A percentile compares a stretch with the other conserved stretches of the same genome.
phyloP scores from a whole-genome alignment of 2,888 invertebrate species.

The Apamea anceps region DNA sequence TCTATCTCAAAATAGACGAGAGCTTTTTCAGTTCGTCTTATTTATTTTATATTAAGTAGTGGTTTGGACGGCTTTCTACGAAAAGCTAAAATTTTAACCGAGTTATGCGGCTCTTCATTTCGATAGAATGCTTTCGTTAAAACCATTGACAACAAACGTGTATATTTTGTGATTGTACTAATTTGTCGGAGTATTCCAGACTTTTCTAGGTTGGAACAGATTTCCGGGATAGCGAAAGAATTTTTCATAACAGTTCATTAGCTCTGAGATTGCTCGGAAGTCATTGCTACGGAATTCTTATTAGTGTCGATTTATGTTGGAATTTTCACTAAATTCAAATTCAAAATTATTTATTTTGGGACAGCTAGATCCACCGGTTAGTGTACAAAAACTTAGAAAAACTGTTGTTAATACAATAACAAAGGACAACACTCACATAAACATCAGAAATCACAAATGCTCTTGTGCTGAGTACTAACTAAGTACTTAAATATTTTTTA shows the following conservation, averaged over 20 bases:
- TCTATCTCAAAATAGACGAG: conserved; percentile 73
- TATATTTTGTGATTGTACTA: conserved; percentile 37
- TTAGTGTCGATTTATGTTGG: conserved; percentile 15
- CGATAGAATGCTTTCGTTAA: conserved; percentile 41
- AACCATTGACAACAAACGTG: conserved; percentile 33
- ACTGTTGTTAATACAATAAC: too few species aligned
- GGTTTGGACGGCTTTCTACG: conserved; percentile 56
- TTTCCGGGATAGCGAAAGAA: conserved; percentile 37
- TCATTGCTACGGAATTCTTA: conserved; percentile 39
- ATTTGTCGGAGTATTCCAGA: conserved; percentile 34
- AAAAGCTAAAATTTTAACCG: conserved; percentile 54
- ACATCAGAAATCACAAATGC: too few species aligned
- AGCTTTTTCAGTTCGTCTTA: conserved; percentile 72
- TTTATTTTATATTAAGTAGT: conserved; percentile 73
- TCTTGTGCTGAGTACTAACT: too few species aligned
- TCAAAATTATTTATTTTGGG: too few species aligned
- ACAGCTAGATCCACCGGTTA: too few species aligned
- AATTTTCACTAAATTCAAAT: neutral
- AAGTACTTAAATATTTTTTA: neutral
- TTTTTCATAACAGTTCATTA: conserved; percentile 62
- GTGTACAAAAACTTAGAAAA: too few species aligned
- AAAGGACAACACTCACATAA: too few species aligned
- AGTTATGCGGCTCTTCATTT: conserved; percentile 53
- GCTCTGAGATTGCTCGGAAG: conserved; percentile 21
- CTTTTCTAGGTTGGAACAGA: conserved; percentile 33